Evolutionary conservation across 2,888 invertebrate species (phyloP), one percentile per base, ranked within the genome.

Genomic region (Volucella inanis): DNA sequence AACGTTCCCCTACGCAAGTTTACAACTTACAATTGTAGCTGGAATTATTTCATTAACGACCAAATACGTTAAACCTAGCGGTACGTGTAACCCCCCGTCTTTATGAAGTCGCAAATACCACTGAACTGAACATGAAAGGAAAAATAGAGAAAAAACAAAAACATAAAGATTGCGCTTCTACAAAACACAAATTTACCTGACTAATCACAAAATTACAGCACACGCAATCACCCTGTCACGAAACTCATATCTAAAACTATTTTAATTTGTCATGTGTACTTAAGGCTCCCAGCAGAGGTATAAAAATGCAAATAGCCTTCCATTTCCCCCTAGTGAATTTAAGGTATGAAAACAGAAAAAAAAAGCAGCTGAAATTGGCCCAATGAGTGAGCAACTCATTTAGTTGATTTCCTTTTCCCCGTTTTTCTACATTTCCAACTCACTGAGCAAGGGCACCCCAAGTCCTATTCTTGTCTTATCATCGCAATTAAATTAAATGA

Each of bases 261-360:
- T 76, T 79, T 70, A 84, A 84, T 84, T 84, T 84, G 71, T 75
- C 84, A 84, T 84, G 84, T 84, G 84, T 80, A 84, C 80, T 80
- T 84, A 80, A 80, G 64, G 64, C 59, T 65, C 39, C 61, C 43
- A 38, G 14, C 41, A 45, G 15, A 57, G 38, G 62, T 79, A 59
- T 79, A 70, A 65, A 75, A 79, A 84, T 75, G 65, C 57, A 68
- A 83, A 83, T 77, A 71, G 57, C 10, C 61, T 59, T 47, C 43
- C 43, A 38, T 54, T 71, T 57, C 49, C 41, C 41, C 14, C n/a
- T 8, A n/a, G 1, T 38, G 38, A 15, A 39, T 10, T 3, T 45
- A 52, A 49, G 2, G 41, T 49, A 22, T 22, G 18, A 22, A 22
- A 22, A 22, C 11, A 11, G 38, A 14, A 11, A 61, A 54, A 54